These are phyloP conservation scores for Agrotis ipsilon DNA, from an alignment of 2,888 invertebrate species.

Conservation along the genomic window DNA sequence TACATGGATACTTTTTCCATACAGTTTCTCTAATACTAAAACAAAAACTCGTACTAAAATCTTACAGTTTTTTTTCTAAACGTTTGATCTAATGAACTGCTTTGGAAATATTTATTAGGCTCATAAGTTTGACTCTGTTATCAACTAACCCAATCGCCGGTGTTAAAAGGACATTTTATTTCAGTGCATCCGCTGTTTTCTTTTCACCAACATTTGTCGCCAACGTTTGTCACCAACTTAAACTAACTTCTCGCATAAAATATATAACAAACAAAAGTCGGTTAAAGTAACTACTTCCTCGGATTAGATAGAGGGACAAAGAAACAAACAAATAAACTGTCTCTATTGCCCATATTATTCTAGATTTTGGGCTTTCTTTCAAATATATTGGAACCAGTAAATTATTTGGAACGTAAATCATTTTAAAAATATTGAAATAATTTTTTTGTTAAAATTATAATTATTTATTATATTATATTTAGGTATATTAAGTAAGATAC, in stretches of 20 bases:
- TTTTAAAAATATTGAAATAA: conserved; percentile 26
- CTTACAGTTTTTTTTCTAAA: neutral
- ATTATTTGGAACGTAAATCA: conserved; percentile 45
- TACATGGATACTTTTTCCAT: too few species aligned
- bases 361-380: conserved; percentile 50
- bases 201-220: conserved; percentile 38
- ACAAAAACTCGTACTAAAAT: too few species aligned
- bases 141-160: conserved; percentile 42
- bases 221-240: conserved; percentile 34
- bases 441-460: too few species aligned
- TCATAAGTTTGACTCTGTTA: conserved; percentile 11
- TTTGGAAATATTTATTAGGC: neutral
- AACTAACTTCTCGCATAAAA: conserved; percentile 59
- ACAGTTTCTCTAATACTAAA: too few species aligned
- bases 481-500: too few species aligned
- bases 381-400: conserved; percentile 51
- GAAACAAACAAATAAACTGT: conserved; percentile 65
- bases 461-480: too few species aligned
- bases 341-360: conserved; percentile 59
- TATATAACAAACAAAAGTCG: conserved; percentile 61
- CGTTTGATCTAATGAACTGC: conserved; percentile 2
- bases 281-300: conserved; percentile 62
- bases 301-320: conserved; percentile 57
- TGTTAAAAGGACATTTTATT: conserved; percentile 33
- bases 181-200: conserved; percentile 24